phyloP scores from a whole-genome alignment of 1,140 invertebrate genomes.

The Delia radicum region DNA sequence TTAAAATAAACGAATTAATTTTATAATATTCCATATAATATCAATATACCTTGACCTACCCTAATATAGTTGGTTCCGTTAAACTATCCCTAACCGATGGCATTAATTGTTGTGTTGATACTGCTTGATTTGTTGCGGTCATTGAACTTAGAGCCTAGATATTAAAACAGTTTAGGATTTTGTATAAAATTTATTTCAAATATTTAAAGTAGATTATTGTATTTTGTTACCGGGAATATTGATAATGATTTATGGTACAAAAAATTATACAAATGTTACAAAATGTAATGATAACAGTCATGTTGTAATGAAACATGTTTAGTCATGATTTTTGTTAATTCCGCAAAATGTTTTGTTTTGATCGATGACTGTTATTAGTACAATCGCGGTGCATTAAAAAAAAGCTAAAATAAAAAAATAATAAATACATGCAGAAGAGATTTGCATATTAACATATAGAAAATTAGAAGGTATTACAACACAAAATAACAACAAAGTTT shows the following conservation, averaged over 20 bases:
- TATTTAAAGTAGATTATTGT: neutral
- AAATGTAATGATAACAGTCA: neutral
- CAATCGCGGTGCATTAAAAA: neutral
- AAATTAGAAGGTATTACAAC: too few relatives aligned
- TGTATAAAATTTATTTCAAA: too few relatives aligned
- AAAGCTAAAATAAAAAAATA: neutral
- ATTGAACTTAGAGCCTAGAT: slow-evolving; percentile 70
- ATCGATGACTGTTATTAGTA: neutral
- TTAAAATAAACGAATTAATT: neutral
- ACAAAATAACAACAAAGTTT: too few relatives aligned
- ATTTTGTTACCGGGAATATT: too few relatives aligned
- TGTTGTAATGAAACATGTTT: neutral
- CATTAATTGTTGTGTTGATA: slow-evolving; percentile 59
- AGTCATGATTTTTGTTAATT: neutral
- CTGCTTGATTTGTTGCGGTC: slow-evolving; percentile 61
- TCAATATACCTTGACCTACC: slow-evolving; percentile 32
- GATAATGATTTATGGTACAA: neutral
- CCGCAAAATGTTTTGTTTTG: neutral
- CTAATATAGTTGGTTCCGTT: slow-evolving; percentile 55
- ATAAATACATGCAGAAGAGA: neutral
- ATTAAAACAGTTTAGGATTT: neutral
- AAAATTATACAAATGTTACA: neutral
- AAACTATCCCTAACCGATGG: slow-evolving; percentile 71
- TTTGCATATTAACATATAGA: too few relatives aligned
- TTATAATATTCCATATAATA: neutral